phyloP scores from a whole-genome alignment of 2,888 invertebrate species.

The Drosophila kokeensis region DNA sequence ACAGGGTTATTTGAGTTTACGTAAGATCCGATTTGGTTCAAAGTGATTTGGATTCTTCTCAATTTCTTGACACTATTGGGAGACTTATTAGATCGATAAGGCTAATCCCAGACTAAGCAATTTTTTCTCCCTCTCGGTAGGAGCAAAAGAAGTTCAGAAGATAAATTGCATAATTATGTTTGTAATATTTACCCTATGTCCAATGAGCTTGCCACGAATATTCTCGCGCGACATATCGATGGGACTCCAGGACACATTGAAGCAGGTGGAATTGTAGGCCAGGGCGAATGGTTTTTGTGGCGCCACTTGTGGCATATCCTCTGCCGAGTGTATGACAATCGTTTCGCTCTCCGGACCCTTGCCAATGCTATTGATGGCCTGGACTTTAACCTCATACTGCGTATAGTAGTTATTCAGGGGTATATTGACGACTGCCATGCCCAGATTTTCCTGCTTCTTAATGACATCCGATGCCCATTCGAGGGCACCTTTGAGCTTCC shows the following conservation, averaged over 20 bases:
- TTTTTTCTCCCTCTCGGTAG: no score
- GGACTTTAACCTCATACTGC: conserved; percentile 93
- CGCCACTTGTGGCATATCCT: conserved; percentile 96
- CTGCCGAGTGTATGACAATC: conserved; percentile 92
- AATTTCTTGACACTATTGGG: background rate
- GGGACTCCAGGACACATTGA: conserved; percentile 96
- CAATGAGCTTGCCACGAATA: conserved; percentile 95
- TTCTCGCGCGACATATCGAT: conserved; percentile 93
- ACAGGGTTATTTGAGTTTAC: background rate
- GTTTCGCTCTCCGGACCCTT: conserved; percentile 92
- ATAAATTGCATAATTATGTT: background rate
- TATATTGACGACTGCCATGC: conserved; percentile 91
- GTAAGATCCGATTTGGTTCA: background rate
- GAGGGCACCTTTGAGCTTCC: conserved; percentile 90
- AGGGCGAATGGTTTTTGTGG: conserved; percentile 92
- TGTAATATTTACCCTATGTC: conserved; percentile 89
- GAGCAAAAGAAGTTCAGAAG: background rate
- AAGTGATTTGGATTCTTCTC: background rate
- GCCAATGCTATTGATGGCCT: conserved; percentile 92
- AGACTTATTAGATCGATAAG: no score
- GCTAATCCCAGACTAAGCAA: no score
- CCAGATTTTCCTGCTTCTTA: conserved; percentile 89
- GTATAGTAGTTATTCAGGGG: conserved; percentile 91
- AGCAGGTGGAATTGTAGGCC: conserved; percentile 95
- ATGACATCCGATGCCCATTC: conserved; percentile 91